Conservation (phyloP, 2,113 vertebrate genomes). For the Paramormyrops kingsleyae region DNA sequence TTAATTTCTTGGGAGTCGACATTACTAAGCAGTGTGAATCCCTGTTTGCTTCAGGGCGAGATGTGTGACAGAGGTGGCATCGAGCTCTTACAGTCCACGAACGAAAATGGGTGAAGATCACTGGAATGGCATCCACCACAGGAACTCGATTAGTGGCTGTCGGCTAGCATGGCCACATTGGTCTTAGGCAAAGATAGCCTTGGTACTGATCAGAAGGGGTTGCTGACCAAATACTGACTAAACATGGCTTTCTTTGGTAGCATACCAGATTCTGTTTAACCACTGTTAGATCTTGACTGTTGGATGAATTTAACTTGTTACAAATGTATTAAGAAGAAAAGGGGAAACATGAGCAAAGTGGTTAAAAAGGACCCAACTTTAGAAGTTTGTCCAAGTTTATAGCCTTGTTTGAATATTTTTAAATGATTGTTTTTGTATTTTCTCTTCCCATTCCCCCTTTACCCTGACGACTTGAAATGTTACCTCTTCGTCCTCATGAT, state of each 20-base stretch:
- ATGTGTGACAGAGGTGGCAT: conserved; percentile 96
- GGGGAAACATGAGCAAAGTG: conserved; percentile 68
- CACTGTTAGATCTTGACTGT: conserved; percentile 30
- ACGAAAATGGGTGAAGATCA: conserved; percentile 89
- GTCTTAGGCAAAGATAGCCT: conserved; percentile 85
- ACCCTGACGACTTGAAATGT: conserved; percentile 90
- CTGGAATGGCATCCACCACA: conserved; percentile 87
- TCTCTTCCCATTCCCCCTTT: conserved; percentile 80
- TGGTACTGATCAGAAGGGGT: conserved; percentile 70
- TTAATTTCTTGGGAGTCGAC: conserved; percentile 81
- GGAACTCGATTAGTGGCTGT: conserved; percentile 84
- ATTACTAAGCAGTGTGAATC: conserved; percentile 96
- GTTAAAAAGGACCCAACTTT: conserved; percentile 65
- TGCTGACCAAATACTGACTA: conserved; percentile 42
- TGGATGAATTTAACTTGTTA: conserved; percentile 30
- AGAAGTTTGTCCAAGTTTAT: conserved; percentile 69
- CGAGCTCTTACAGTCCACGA: conserved; percentile 87
- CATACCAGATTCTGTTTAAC: conserved; percentile 28
- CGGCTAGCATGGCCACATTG: conserved; percentile 79
- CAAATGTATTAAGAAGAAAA: conserved; percentile 23
- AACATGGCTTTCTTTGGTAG: conserved; percentile 54
- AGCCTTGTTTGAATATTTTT: conserved; percentile 68
- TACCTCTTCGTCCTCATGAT: conserved; percentile 90
- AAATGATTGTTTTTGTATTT: conserved; percentile 54
- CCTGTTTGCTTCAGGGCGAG: conserved; percentile 98